Evolutionary conservation across 2,797 vertebrate species (phyloP), one percentile per base, ranked within the genome.

Genomic region (Danio albolineatus): DNA sequence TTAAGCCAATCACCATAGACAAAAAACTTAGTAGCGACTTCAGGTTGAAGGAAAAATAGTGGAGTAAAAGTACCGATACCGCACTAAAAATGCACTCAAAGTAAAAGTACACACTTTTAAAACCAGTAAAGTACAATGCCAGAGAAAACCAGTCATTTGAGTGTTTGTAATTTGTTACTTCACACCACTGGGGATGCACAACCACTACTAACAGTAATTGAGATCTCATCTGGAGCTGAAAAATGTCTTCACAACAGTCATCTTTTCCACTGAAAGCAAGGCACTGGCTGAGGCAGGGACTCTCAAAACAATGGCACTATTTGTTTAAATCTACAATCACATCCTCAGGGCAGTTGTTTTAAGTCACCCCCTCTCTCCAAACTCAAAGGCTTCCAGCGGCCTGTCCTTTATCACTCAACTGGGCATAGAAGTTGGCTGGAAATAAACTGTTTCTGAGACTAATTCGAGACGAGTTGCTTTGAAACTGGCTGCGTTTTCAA

Each of bases 341-440:
- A 84, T 85, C 14, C 67, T 80, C 43, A 80, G 78, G 83, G 67
- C 43, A 82, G 90, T 90, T 92, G 90, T 90, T 92, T 90, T 86
- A 91, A 91, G 79, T 82, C 86, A 79, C 89, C 91, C 89, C 43
- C 90, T 88, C 88, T 89, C 76, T 86, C 19, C 46, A 79, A 81
- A 86, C 86, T 89, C 84, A 86, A 85, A 82, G 72, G 86, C 82
- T 69, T 76, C 71, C 83, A 83, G 82, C 48, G 61, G 80, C 80
- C 91, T 91, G 90, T 71, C 85, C 87, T 87, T 78, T 81, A n/a
- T 92, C 90, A 90, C 69, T 90, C 91, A 89, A 88, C 90, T 89
- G 87, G 89, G 86, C 84, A 89, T 84, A 54, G 83, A 81, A 86
- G 85, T 86, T 91, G 86, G 85, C 89, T 85, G 83, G 66, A 76